These are phyloP conservation scores for Selenia dentaria DNA, from an alignment of 2,888 invertebrate species.

Conservation along the genomic window DNA sequence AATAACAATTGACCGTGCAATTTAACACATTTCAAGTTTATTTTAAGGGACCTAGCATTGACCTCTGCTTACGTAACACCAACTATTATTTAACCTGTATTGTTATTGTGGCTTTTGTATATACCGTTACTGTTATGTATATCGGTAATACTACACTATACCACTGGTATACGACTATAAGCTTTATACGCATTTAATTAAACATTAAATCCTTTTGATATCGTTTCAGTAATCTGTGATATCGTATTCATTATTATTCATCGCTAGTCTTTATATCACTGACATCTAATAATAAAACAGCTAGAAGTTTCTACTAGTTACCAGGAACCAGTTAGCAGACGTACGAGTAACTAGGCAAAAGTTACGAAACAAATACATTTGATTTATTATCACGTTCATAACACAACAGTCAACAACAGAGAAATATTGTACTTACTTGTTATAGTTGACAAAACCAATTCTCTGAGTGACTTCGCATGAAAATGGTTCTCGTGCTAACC, in stretches of 20 bases:
- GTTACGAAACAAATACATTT: background rate
- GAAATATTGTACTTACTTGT: conserved; percentile 9
- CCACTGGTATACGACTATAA: conserved; percentile 5
- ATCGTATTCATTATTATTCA: conserved; percentile 26
- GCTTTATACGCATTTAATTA: conserved; percentile 5
- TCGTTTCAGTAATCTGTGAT: no score
- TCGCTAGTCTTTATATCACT: conserved; percentile 1
- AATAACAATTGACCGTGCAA: background rate
- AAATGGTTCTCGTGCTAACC: background rate
- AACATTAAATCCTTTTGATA: no score
- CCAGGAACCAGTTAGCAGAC: background rate
- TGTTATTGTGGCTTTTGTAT: background rate
- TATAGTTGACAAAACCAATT: conserved; percentile 1
- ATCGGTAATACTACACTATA: no score
- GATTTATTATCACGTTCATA: background rate
- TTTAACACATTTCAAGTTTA: background rate
- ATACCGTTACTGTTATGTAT: conserved; percentile 1
- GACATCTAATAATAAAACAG: background rate
- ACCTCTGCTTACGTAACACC: background rate
- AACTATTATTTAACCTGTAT: background rate
- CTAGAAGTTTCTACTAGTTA: background rate
- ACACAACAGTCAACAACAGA: conserved; percentile 4
- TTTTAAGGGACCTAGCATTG: background rate
- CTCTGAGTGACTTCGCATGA: conserved; percentile 6
- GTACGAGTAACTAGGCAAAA: background rate